Evolutionary conservation across 1,140 invertebrate genomes (phyloP).

Genomic region (Pachypsylla venusta): DNA sequence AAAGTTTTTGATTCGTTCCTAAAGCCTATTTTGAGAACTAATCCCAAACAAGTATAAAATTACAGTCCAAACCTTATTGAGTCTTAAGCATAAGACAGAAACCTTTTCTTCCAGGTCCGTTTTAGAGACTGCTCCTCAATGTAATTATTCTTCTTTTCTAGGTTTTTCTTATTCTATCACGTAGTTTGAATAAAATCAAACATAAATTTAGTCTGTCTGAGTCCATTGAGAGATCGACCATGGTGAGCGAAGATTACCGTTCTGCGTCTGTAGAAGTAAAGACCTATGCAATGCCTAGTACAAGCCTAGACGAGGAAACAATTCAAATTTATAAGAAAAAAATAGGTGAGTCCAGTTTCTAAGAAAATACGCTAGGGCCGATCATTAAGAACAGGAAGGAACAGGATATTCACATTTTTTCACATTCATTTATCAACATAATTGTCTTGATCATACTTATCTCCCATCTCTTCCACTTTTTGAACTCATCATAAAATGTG

Average conservation of each 20-base stretch:
- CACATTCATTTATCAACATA: background rate
- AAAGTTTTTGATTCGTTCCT: no score
- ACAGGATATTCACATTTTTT: background rate
- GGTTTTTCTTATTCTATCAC: no score
- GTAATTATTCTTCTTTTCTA: no score
- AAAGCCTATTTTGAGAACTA: no score
- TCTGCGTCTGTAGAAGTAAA: background rate
- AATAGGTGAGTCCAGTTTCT: background rate
- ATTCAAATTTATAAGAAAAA: background rate
- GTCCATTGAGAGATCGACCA: no score
- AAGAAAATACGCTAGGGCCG: background rate
- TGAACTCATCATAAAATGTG: background rate
- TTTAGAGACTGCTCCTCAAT: no score
- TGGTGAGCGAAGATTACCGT: constrained; percentile 3
- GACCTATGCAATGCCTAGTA: background rate
- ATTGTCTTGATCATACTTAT: background rate
- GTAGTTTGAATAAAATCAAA: no score
- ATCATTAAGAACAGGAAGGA: background rate
- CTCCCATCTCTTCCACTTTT: background rate
- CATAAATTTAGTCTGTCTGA: no score
- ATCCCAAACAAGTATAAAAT: no score
- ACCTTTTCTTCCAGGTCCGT: no score
- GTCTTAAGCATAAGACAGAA: no score
- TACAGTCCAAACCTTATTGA: no score
- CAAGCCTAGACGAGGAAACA: background rate